phyloP scores from a whole-genome alignment of 2,888 invertebrate genomes.

The Chrysodeixis includens region DNA sequence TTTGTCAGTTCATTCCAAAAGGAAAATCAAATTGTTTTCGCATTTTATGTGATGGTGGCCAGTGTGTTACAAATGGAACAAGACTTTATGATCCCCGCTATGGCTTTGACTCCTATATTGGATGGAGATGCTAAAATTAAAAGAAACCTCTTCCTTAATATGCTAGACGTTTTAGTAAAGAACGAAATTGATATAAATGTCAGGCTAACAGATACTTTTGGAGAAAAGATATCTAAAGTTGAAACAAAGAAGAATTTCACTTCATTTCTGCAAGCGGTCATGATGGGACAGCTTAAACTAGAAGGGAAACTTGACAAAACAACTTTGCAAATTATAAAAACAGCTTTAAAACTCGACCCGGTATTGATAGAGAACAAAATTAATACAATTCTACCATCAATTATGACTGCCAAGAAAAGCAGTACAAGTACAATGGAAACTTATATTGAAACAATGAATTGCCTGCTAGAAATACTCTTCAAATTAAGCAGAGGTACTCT shows the following conservation, averaged over 20 bases:
- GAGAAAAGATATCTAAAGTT: slow-evolving; percentile 77
- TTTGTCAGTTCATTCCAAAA: slow-evolving; percentile 78
- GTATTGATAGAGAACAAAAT: slow-evolving; percentile 80
- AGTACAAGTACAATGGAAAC: slow-evolving; percentile 62
- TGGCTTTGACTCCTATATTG: slow-evolving; percentile 72
- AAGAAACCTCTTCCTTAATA: slow-evolving; percentile 77
- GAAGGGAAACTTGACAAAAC: slow-evolving; percentile 78
- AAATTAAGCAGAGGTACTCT: slow-evolving; percentile 81
- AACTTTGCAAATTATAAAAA: slow-evolving; percentile 78
- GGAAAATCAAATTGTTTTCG: slow-evolving; percentile 81
- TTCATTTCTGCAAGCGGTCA: slow-evolving; percentile 76
- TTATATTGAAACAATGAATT: slow-evolving; percentile 79
- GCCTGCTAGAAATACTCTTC: slow-evolving; percentile 79
- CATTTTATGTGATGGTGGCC: slow-evolving; percentile 79
- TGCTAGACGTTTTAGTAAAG: slow-evolving; percentile 72
- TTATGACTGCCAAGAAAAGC: slow-evolving; percentile 79
- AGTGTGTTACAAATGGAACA: slow-evolving; percentile 78
- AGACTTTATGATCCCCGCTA: slow-evolving; percentile 76
- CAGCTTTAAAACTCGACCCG: slow-evolving; percentile 81
- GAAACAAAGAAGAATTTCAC: slow-evolving; percentile 82
- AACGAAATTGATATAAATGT: slow-evolving; percentile 83
- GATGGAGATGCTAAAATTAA: slow-evolving; percentile 75
- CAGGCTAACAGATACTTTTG: slow-evolving; percentile 78
- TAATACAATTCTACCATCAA: slow-evolving; percentile 74
- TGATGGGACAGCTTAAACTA: slow-evolving; percentile 79